Evolutionary conservation across 2,797 vertebrate genomes (phyloP).

Genomic region (Acridotheres tristis): DNA sequence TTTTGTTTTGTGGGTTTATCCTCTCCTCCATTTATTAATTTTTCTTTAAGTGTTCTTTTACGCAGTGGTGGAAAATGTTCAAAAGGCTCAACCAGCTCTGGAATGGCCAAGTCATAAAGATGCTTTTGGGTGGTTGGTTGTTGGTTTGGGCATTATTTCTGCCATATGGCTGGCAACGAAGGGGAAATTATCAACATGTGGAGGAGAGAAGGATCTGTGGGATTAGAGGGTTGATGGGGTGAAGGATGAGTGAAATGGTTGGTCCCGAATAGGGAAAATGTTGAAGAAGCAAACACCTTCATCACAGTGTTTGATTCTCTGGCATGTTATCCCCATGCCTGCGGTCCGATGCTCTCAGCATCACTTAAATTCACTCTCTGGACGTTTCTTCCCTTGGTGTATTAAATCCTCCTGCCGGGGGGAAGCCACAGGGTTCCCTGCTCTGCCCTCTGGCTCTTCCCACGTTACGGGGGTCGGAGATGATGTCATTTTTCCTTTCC

Average conservation of each 20-base stretch:
- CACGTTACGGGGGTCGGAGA: neutral
- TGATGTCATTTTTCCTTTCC: conserved; percentile 45
- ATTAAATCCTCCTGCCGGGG: neutral
- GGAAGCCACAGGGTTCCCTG: neutral
- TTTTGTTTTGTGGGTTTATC: neutral
- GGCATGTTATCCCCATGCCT: fast-evolving
- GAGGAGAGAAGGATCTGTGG: neutral
- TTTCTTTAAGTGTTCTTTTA: neutral
- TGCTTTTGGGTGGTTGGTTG: neutral
- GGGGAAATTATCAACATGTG: neutral
- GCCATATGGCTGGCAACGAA: fast-evolving
- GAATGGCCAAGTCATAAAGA: neutral
- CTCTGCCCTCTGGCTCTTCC: neutral
- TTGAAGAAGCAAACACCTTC: neutral
- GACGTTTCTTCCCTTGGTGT: neutral
- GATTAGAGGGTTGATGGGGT: neutral
- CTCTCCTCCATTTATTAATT: neutral
- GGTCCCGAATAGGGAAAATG: neutral
- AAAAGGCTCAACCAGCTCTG: neutral
- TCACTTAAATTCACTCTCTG: neutral
- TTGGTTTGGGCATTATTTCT: neutral
- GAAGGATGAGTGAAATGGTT: neutral
- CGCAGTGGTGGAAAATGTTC: neutral
- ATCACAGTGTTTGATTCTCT: fast-evolving
- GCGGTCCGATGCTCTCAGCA: neutral